phyloP scores from a whole-genome alignment of 2,113 vertebrate genomes.

The Myxocyprinus asiaticus region DNA sequence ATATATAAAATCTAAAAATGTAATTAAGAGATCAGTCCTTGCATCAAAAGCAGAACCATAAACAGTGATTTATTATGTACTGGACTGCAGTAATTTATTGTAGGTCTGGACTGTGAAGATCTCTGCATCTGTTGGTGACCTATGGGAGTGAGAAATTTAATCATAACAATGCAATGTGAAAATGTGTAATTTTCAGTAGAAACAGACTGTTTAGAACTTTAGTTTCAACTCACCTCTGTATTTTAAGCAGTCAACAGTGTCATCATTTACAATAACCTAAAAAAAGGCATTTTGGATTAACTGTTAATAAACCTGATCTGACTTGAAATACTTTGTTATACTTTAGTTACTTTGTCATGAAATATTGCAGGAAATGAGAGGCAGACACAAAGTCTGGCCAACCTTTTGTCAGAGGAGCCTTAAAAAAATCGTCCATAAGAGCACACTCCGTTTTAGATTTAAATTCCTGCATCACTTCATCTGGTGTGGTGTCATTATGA shows the following conservation, averaged over 20 bases:
- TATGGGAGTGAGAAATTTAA: background rate
- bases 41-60: too few relatives aligned
- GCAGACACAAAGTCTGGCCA: background rate
- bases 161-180: background rate
- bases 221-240: slow-evolving; percentile 1
- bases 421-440: slow-evolving; percentile 1
- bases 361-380: background rate
- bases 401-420: slow-evolving; percentile 40
- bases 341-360: background rate
- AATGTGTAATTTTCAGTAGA: background rate
- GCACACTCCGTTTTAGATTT: slow-evolving; percentile 24
- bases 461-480: slow-evolving; percentile 27
- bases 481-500: slow-evolving; percentile 11
- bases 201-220: background rate
- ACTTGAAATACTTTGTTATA: too few relatives aligned
- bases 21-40: too few relatives aligned
- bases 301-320: too few relatives aligned
- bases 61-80: too few relatives aligned
- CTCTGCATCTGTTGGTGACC: background rate
- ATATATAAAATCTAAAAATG: too few relatives aligned
- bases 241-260: background rate
- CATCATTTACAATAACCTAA: slow-evolving; percentile 5
- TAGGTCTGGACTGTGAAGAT: background rate
- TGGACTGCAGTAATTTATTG: too few relatives aligned
- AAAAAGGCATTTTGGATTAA: background rate